Base-by-base conservation (phyloP, 53 echinoderm and acorn worm genomes). In the Paelopatides confundens region DNA sequence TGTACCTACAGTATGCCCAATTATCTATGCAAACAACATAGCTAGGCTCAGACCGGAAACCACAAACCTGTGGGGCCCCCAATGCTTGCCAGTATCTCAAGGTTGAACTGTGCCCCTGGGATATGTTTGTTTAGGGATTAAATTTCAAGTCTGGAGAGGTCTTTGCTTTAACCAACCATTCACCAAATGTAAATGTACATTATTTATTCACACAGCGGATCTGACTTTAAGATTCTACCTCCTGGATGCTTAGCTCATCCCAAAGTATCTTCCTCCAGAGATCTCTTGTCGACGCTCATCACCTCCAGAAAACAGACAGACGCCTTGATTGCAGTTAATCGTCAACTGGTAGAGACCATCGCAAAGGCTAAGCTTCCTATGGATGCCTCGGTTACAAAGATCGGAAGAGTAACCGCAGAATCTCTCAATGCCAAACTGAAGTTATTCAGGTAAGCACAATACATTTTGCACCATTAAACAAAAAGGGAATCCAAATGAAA, bases 201-300 rank as follows among this genome's bases (percentile, higher is more conserved):
- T 17, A 24, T 32, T 81, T 81, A n/a, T 23, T 1, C 13, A 17
- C 43, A n/a, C 66, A 87, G 91, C 37, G 48, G 71, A 36, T 81
- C 79, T 31, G 47, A 63, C n/a, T 86, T 68, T n/a, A 67, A 28
- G n/a, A 79, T 95, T 29, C 47, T 96, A 1, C 82, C 71, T 28
- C 95, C 98, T 4, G 98, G 98, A 0, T 95, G 98, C 64, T 58
- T 98, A 78, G 68, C 98, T 31, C 98, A 98, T 50, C 98, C 98
- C 12, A 23, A 77, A 1, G 85, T 90, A 11, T 33, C 54, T 3
- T 58, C 63, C 17, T 85, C 95, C 1, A 84, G 90, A 21, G 77
- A 83, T 1, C 35, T 95, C 36, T 49, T 98, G 0, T 88, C 95
- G 11, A 89, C 90, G 21, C 83, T 98, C 28, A 81, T 95, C 37